phyloP scores from a whole-genome alignment of 2,888 invertebrate genomes.

The Nomada fucata region DNA sequence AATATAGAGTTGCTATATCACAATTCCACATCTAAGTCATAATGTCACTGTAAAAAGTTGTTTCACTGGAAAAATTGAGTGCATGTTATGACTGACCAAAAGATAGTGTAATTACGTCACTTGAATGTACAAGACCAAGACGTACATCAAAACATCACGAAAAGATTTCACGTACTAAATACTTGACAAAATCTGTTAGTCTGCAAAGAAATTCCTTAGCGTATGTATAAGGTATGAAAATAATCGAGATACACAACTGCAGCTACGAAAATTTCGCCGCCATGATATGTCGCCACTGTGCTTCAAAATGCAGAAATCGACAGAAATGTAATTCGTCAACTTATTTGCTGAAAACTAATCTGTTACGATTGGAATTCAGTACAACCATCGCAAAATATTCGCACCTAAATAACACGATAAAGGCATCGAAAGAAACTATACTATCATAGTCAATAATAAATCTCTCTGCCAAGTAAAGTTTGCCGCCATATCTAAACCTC shows the following conservation, averaged over 20 bases:
- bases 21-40: constrained; percentile 38
- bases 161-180: constrained; percentile 32
- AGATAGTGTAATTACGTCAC: constrained; percentile 44
- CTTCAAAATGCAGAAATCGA: constrained; percentile 63
- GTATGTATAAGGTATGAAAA: constrained; percentile 56
- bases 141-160: constrained; percentile 12
- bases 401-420: background rate
- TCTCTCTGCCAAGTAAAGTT: constrained; percentile 68
- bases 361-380: background rate
- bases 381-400: background rate
- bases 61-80: constrained; percentile 36
- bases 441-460: constrained; percentile 35
- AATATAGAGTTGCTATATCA: constrained; percentile 26
- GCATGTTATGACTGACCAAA: constrained; percentile 34
- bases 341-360: constrained; percentile 10
- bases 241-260: constrained; percentile 61
- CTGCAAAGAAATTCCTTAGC: constrained; percentile 57
- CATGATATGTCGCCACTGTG: constrained; percentile 76
- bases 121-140: constrained; percentile 17
- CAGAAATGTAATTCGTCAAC: background rate
- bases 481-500: constrained; percentile 75
- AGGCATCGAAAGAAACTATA: background rate
- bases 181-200: constrained; percentile 48
- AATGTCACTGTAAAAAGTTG: constrained; percentile 35
- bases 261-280: constrained; percentile 74